These are phyloP conservation scores for Protula sp. DNA, from an alignment of 2,888 invertebrate species.

Conservation along the genomic window DNA sequence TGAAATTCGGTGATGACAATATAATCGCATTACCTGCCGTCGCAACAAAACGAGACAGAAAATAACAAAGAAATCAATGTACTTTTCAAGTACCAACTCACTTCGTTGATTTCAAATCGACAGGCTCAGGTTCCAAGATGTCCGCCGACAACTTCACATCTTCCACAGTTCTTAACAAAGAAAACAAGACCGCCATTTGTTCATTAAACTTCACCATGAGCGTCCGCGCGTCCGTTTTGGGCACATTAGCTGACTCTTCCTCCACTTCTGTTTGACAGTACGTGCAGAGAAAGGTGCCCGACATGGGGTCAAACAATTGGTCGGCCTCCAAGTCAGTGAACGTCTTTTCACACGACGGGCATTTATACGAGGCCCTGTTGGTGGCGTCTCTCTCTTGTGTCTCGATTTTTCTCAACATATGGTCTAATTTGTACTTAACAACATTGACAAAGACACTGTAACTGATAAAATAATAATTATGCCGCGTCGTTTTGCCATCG, in stretches of 20 bases:
- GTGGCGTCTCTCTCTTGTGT: constrained; percentile 92
- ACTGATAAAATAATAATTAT: constrained; percentile 95
- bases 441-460: constrained; percentile 94
- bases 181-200: constrained; percentile 85
- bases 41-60: too few relatives aligned
- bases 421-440: constrained; percentile 92
- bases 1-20: too few relatives aligned
- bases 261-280: constrained; percentile 84
- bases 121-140: constrained; percentile 80
- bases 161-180: constrained; percentile 75
- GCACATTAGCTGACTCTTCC: constrained; percentile 65
- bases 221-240: constrained; percentile 82
- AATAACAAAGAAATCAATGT: too few relatives aligned
- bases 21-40: too few relatives aligned
- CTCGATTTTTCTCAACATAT: constrained; percentile 92
- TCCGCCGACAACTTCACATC: constrained; percentile 88
- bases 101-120: too few relatives aligned
- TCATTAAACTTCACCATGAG: constrained; percentile 83
- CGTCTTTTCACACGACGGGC: constrained; percentile 82
- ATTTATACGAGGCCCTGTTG: constrained; percentile 90
- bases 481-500: constrained; percentile 91
- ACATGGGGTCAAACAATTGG: constrained; percentile 38
- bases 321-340: constrained; percentile 87
- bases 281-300: constrained; percentile 59
- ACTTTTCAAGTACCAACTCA: too few relatives aligned